These are phyloP conservation scores for Iguana delicatissima DNA, from an alignment of 2,797 vertebrate genomes.

Conservation along the genomic window DNA sequence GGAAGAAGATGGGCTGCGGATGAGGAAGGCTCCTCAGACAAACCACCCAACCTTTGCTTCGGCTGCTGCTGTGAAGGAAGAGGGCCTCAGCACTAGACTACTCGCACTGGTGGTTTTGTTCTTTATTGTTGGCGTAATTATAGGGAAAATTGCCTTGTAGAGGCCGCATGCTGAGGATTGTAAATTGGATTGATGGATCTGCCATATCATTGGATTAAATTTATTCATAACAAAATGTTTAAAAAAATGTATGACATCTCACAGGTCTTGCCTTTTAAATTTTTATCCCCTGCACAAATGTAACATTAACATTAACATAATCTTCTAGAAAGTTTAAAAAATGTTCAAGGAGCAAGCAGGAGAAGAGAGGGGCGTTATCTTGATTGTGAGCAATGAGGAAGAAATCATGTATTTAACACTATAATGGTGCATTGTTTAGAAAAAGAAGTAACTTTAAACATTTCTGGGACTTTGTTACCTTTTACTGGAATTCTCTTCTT, in stretches of 20 bases:
- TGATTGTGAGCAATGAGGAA: constrained; percentile 74
- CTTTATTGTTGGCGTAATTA: constrained; percentile 94
- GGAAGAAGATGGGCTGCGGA: constrained; percentile 95
- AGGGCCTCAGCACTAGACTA: constrained; percentile 88
- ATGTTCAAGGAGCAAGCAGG: constrained; percentile 78
- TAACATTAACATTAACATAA: constrained; percentile 78
- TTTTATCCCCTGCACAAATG: constrained; percentile 80
- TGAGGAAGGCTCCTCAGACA: constrained; percentile 90
- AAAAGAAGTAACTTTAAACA: constrained; percentile 83
- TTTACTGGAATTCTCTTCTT: constrained; percentile 73
- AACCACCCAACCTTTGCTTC: constrained; percentile 84
- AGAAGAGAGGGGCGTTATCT: constrained; percentile 62
- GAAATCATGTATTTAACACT: constrained; percentile 77
- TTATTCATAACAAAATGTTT: constrained; percentile 87
- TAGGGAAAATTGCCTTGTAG: constrained; percentile 96
- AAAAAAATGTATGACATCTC: constrained; percentile 86
- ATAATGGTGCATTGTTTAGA: constrained; percentile 79
- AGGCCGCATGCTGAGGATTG: constrained; percentile 82
- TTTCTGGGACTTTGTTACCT: constrained; percentile 76
- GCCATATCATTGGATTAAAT: constrained; percentile 88
- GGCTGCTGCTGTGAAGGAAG: constrained; percentile 85
- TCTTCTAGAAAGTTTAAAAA: constrained; percentile 80
- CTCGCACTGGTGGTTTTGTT: constrained; percentile 92
- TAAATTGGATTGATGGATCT: constrained; percentile 85
- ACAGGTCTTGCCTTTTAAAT: constrained; percentile 92